These are phyloP conservation scores for Drosophila littoralis DNA, from an alignment of 1,140 invertebrate species.

Conservation along the genomic window DNA sequence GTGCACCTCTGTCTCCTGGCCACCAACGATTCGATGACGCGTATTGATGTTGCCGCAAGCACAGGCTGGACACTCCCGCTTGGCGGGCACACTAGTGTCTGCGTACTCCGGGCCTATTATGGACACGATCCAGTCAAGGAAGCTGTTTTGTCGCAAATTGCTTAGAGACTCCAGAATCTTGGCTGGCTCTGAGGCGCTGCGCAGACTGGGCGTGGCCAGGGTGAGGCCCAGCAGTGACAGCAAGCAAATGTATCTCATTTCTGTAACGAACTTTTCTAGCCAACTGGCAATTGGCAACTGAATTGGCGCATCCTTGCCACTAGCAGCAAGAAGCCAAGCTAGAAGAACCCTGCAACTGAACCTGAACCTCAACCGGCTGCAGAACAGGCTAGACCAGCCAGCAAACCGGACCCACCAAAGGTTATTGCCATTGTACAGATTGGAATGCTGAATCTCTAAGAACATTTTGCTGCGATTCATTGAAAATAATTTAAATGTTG, in stretches of 20 bases:
- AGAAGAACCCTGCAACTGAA: constrained; percentile 15
- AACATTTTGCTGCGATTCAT: constrained; percentile 26
- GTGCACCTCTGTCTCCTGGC: constrained; percentile 87
- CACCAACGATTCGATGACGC: constrained; percentile 88
- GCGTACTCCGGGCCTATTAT: constrained; percentile 65
- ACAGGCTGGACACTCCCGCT: constrained; percentile 64
- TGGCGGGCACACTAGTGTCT: constrained; percentile 40
- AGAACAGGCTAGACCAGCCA: constrained; percentile 68
- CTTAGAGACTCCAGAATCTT: constrained; percentile 59
- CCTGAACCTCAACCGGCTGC: constrained; percentile 17
- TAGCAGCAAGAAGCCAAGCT: constrained; percentile 25
- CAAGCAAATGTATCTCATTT: constrained; percentile 44
- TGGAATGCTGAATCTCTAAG: constrained; percentile 20
- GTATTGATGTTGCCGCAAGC: constrained; percentile 87
- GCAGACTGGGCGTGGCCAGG: constrained; percentile 51
- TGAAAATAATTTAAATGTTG: no score
- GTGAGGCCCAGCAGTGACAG: constrained; percentile 30
- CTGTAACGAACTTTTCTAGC: constrained; percentile 50
- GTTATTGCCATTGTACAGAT: constrained; percentile 47
- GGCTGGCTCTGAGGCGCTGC: constrained; percentile 54
- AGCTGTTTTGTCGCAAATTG: constrained; percentile 65
- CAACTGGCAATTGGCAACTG: constrained; percentile 73
- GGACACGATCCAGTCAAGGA: constrained; percentile 69
- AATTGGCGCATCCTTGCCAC: constrained; percentile 45
- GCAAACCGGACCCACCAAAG: constrained; percentile 44